Evolutionary conservation across 1,140 invertebrate genomes (phyloP), one percentile per base, ranked within the genome.

Genomic region (Brachionus paranguensis): DNA sequence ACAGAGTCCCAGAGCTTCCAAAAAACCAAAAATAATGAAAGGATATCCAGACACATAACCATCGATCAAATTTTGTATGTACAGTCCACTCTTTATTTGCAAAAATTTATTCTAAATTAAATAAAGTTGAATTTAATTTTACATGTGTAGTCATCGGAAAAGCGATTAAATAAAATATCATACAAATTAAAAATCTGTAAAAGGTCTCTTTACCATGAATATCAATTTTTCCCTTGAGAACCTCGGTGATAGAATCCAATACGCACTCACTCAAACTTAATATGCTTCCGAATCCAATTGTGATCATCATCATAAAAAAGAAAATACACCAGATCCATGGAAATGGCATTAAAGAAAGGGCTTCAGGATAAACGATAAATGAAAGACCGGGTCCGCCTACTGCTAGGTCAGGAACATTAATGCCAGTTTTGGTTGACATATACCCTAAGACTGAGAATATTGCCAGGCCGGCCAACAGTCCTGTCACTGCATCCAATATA

Each of bases 251-350:
- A n/a, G 81, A 70, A 17, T 68, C 60, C 11, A 84, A 14, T 2
- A 84, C 65, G 45, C 60, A 70, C 47, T 84, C 81, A 24, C n/a
- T 74, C 27, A 74, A 53, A 55, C 60, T 70, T 4, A 84, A 24
- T 8, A 70, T 72, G 50, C 65, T 74, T 89, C 98, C 97, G 65
- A 99, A 91, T 29, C 96, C 97, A 53, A 99, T 94, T 84, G 98
- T 93, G 2, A 98, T 91, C 68, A 99, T 92, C 97, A 99, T 99
- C 85, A 98, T 93, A 91, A 99, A 99, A 91, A 99, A 99, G 4
- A 98, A 92, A 85, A 96, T 94, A 1, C 96, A 94, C 97, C 97
- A 99, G 14, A 99, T 88, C 0, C 96, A 94, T 20, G 96, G 93
- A 27, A 96, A 94, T 0, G 97, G 97, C n/a, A 99, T 91, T 29